A percentile compares a stretch with the other conserved stretches of the same genome.
These are phyloP conservation scores for Naja naja DNA, from an alignment of 2,113 vertebrate genomes.

Conservation along the genomic window DNA sequence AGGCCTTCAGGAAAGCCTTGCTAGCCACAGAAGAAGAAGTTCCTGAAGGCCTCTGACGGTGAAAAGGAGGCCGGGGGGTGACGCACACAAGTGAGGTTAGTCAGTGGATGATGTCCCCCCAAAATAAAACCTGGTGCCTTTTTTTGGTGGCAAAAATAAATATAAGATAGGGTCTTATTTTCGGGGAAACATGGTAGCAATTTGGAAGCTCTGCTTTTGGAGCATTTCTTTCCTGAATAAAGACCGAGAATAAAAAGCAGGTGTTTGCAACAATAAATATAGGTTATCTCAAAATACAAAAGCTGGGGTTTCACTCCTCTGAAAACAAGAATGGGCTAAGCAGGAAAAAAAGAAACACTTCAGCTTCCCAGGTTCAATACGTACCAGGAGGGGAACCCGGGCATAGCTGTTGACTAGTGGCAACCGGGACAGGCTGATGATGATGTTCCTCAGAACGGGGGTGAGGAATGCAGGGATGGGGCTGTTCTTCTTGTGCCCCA, in stretches of 20 bases:
- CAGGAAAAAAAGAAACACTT: neutral
- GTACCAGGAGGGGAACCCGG: conserved; percentile 90
- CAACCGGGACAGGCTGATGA: conserved; percentile 89
- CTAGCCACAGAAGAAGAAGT: too few relatives aligned
- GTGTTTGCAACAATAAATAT: neutral
- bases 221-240: neutral
- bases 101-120: too few relatives aligned
- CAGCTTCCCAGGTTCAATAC: conserved; percentile 27
- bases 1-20: too few relatives aligned
- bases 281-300: neutral
- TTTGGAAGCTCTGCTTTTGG: neutral
- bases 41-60: too few relatives aligned
- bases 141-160: too few relatives aligned
- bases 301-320: fast-evolving
- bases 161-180: too few relatives aligned
- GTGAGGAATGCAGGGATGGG: conserved; percentile 87
- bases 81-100: too few relatives aligned
- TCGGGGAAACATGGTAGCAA: too few relatives aligned
- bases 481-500: conserved; percentile 82
- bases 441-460: conserved; percentile 82
- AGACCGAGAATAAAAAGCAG: neutral
- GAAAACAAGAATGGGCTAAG: neutral
- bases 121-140: too few relatives aligned
- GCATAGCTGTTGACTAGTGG: conserved; percentile 96
- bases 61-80: too few relatives aligned